Percentiles rank a stretch among this genome's conserved stretches.
Conservation (phyloP, 2,888 invertebrate genomes). For the Cynaeus angustus region DNA sequence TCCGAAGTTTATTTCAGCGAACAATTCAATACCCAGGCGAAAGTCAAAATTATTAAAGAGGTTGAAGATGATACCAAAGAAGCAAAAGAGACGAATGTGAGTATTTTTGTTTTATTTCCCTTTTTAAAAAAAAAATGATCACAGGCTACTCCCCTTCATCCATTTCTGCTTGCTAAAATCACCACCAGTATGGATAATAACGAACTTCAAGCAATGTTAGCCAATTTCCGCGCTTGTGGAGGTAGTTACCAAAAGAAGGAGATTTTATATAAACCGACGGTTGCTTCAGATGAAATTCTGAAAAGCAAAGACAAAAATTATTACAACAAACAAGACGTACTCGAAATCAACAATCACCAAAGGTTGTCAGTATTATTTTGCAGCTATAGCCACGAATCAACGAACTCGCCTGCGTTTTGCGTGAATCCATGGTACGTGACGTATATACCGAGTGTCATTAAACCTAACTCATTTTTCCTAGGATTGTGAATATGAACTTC, state of each 20-base stretch:
- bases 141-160: constrained; percentile 78
- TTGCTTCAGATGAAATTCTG: constrained; percentile 58
- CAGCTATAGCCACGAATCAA: constrained; percentile 84
- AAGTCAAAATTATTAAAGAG: constrained; percentile 56
- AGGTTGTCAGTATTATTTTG: constrained; percentile 91
- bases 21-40: constrained; percentile 70
- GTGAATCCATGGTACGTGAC: constrained; percentile 89
- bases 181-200: constrained; percentile 78
- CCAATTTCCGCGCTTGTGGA: constrained; percentile 91
- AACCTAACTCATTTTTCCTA: constrained; percentile 63
- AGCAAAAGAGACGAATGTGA: not conserved
- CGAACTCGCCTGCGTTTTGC: constrained; percentile 90
- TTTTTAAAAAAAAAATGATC: constrained; percentile 19
- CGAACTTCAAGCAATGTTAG: constrained; percentile 82
- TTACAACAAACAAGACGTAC: constrained; percentile 75
- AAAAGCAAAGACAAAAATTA: constrained; percentile 60
- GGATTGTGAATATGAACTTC: constrained; percentile 94
- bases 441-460: too few relatives aligned
- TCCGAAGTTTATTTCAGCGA: constrained; percentile 82
- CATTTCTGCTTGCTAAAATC: constrained; percentile 83
- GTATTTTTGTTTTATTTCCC: not conserved
- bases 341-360: constrained; percentile 89
- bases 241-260: constrained; percentile 74
- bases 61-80: constrained; percentile 46
- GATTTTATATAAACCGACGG: constrained; percentile 56